Percentiles rank a stretch among this genome's conserved stretches.
phyloP scores from a whole-genome alignment of 1,140 invertebrate genomes.

The Brachionus plicatilis region DNA sequence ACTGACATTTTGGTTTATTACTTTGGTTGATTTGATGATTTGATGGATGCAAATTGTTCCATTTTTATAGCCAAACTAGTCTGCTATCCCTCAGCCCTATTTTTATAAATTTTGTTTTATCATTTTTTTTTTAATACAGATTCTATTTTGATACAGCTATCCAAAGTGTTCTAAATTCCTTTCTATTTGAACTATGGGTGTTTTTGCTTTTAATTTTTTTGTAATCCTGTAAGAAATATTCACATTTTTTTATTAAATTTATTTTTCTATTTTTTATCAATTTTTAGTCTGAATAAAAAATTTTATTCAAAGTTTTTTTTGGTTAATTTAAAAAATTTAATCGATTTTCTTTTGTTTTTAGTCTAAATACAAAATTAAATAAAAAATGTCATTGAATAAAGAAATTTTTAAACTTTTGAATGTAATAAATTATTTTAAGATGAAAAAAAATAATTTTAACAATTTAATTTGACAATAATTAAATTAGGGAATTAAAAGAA shows the following conservation, averaged over 20 bases:
- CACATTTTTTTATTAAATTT: background rate
- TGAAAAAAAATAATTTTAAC: no score
- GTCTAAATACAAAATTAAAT: no score
- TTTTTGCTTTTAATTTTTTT: background rate
- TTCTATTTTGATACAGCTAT: background rate
- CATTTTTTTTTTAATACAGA: no score
- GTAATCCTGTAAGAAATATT: background rate
- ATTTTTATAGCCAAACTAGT: background rate
- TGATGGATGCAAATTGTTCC: background rate
- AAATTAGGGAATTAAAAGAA: background rate
- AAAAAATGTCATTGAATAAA: no score
- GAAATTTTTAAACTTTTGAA: background rate
- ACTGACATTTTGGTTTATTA: conserved; percentile 13
- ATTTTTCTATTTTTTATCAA: background rate
- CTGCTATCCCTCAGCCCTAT: background rate
- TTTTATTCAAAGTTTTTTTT: background rate
- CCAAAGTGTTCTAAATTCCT: background rate
- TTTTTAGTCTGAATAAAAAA: background rate
- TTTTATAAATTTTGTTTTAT: background rate
- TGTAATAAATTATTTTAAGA: background rate
- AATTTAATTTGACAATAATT: no score
- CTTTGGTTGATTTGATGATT: background rate
- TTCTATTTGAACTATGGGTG: background rate
- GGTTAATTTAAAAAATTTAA: no score
- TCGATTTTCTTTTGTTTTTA: no score